Evolutionary conservation across 2,113 vertebrate genomes (phyloP).

Genomic region (Macquaria ambigua): DNA sequence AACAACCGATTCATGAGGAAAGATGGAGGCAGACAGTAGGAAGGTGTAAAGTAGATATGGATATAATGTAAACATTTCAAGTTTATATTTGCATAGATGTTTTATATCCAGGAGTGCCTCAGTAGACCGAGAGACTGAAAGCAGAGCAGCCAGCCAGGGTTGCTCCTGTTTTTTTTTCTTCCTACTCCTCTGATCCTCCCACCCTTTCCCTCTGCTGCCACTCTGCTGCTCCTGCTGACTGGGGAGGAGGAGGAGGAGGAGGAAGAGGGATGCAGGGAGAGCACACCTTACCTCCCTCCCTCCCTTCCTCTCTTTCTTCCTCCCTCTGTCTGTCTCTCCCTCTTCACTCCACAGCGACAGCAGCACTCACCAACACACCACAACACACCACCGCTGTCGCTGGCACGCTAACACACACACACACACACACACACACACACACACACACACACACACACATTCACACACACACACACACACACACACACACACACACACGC

Average conservation of each 20-base stretch:
- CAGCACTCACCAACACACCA: constrained; percentile 72
- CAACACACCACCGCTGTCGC: constrained; percentile 67
- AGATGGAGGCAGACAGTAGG: background rate
- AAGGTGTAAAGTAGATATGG: background rate
- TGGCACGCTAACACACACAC: constrained; percentile 65
- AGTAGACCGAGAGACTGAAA: constrained; percentile 20
- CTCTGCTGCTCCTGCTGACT: constrained; percentile 58
- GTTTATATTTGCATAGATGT: background rate
- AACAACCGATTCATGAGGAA: background rate
- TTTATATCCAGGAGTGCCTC: background rate
- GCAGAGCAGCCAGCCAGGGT: constrained; percentile 33
- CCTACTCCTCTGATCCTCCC: constrained; percentile 58
- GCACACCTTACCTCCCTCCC: constrained; percentile 86
- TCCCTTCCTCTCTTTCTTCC: constrained; percentile 68
- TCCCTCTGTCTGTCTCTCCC: constrained; percentile 67
- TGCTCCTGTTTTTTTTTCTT: constrained; percentile 31
- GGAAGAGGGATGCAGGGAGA: constrained; percentile 82
- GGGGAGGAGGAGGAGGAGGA: constrained; percentile 55
- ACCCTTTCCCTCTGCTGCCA: constrained; percentile 56
- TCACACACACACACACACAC: constrained; percentile 45
- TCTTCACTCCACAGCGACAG: constrained; percentile 77
- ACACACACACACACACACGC: constrained; percentile 53
- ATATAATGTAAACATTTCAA: background rate
- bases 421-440: constrained; percentile 63
- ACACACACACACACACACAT: constrained; percentile 54